Evolutionary conservation across 2,797 vertebrate genomes (phyloP).

Genomic region (Malacoraja senta): DNA sequence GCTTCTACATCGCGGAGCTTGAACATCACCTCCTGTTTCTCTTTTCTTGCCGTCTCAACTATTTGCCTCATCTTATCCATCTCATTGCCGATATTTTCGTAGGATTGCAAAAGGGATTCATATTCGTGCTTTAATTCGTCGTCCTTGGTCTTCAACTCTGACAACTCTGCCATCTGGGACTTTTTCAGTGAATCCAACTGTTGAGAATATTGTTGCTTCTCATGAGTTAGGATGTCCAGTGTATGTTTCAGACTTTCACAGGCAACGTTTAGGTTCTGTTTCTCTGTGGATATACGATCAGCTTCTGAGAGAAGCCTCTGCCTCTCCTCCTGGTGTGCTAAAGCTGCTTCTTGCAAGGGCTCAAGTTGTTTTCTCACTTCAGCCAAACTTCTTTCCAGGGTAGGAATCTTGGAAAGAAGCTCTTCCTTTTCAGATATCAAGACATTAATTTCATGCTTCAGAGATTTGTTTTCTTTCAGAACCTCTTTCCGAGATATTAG

Average conservation of each 20-base stretch:
- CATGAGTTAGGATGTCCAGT: slow-evolving; percentile 77
- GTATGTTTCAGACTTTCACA: slow-evolving; percentile 80
- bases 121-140: slow-evolving; percentile 77
- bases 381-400: slow-evolving; percentile 50
- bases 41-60: slow-evolving; percentile 65
- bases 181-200: slow-evolving; percentile 78
- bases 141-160: slow-evolving; percentile 75
- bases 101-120: slow-evolving; percentile 75
- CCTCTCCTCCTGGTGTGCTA: slow-evolving; percentile 49
- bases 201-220: slow-evolving; percentile 79
- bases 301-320: slow-evolving; percentile 54
- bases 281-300: slow-evolving; percentile 61
- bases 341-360: slow-evolving; percentile 48
- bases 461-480: slow-evolving; percentile 63
- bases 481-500: slow-evolving; percentile 75
- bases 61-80: slow-evolving; percentile 79
- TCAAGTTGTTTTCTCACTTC: slow-evolving; percentile 53
- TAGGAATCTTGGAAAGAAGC: slow-evolving; percentile 47
- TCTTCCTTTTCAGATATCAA: slow-evolving; percentile 53
- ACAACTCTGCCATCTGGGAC: slow-evolving; percentile 75
- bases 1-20: slow-evolving; percentile 57
- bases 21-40: slow-evolving; percentile 67
- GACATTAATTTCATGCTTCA: slow-evolving; percentile 60
- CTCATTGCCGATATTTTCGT: slow-evolving; percentile 76
- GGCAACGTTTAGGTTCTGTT: slow-evolving; percentile 69